Percentiles rank a stretch among this genome's conserved stretches.
These are phyloP conservation scores for Andrena camellia DNA, from an alignment of 2,888 invertebrate species.

Conservation along the genomic window DNA sequence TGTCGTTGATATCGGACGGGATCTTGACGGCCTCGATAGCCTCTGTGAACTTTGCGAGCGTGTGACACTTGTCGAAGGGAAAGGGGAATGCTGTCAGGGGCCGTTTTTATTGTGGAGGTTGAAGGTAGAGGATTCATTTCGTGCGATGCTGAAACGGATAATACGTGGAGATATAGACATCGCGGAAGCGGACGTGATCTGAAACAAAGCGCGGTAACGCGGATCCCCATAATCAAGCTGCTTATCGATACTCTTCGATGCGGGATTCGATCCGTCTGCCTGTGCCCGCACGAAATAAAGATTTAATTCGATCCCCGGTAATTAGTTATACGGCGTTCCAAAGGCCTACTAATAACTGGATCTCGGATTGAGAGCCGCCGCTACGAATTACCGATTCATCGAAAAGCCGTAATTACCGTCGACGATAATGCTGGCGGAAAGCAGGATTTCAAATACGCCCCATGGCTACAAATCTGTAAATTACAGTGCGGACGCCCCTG, in stretches of 20 bases:
- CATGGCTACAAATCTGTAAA: slow-evolving; percentile 45
- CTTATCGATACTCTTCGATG: slow-evolving; percentile 54
- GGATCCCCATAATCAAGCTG: slow-evolving; percentile 37
- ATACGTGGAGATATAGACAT: no score
- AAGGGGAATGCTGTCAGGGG: no score
- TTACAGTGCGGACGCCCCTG: slow-evolving; percentile 20
- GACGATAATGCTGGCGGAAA: slow-evolving; percentile 38
- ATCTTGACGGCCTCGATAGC: no score
- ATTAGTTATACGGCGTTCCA: slow-evolving; percentile 43
- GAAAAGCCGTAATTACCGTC: slow-evolving; percentile 51
- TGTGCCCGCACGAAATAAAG: slow-evolving; percentile 28
- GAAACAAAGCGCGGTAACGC: no score
- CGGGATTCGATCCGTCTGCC: not conserved
- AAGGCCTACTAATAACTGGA: slow-evolving; percentile 50
- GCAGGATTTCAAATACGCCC: slow-evolving; percentile 47
- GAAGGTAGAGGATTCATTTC: no score
- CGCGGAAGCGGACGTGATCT: no score
- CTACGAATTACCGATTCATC: slow-evolving; percentile 51
- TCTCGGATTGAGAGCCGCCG: slow-evolving; percentile 36
- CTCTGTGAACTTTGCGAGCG: no score
- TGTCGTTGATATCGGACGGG: not conserved
- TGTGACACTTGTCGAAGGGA: no score
- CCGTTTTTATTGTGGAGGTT: no score
- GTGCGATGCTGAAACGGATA: no score
- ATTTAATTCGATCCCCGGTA: slow-evolving; percentile 57